Conservation (phyloP, 2,888 invertebrate genomes). For the Odontomyia ornata region DNA sequence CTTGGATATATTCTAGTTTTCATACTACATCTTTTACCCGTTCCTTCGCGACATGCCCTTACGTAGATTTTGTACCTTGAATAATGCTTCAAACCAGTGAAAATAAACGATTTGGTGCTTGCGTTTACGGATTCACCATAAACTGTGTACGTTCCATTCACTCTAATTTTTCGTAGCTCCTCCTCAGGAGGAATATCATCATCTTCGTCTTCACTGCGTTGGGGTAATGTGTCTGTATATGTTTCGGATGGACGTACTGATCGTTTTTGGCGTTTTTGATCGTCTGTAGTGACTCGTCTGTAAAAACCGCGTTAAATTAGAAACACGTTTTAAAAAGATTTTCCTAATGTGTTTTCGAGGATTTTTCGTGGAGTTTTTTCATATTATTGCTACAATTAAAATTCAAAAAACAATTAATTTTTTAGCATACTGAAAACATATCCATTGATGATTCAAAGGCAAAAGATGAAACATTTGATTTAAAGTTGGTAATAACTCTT, state of each 20-base stretch:
- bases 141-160: conserved; percentile 54
- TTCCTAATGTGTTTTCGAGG: too few species aligned
- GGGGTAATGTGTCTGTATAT: conserved; percentile 58
- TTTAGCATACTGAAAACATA: too few species aligned
- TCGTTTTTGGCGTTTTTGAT: conserved; percentile 23
- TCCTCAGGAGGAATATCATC: conserved; percentile 52
- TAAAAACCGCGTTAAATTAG: background rate
- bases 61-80: conserved; percentile 79
- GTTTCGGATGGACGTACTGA: conserved; percentile 14
- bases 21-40: conserved; percentile 66
- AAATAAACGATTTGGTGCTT: conserved; percentile 65
- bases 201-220: conserved; percentile 19
- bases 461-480: too few species aligned
- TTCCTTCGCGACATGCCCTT: conserved; percentile 77
- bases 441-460: too few species aligned
- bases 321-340: too few species aligned
- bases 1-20: conserved; percentile 64
- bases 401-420: too few species aligned
- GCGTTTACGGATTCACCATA: conserved; percentile 55
- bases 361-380: too few species aligned
- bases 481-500: too few species aligned
- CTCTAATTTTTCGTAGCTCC: conserved; percentile 56
- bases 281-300: conserved; percentile 3
- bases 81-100: conserved; percentile 77
- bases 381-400: too few species aligned